phyloP scores from a whole-genome alignment of 2,797 vertebrate species.

The Darevskia nairensis region DNA sequence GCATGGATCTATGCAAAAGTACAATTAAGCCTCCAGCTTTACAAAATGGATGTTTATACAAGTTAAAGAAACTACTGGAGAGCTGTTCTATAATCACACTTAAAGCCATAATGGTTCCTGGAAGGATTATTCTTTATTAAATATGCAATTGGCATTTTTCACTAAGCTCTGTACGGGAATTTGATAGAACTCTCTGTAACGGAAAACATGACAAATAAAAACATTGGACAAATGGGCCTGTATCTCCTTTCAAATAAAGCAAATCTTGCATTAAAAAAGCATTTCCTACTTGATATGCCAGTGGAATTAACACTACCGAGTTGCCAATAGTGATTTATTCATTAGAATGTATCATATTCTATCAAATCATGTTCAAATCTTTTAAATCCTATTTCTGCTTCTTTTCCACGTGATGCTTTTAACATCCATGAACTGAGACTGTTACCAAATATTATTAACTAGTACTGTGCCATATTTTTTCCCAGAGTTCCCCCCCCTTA shows the following conservation, averaged over 20 bases:
- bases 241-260: conserved; percentile 56
- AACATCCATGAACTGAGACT: not conserved
- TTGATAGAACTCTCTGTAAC: conserved; percentile 49
- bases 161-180: conserved; percentile 48
- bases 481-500: no score
- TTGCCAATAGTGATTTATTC: conserved; percentile 41
- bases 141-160: conserved; percentile 59
- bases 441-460: not conserved
- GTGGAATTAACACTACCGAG: conserved; percentile 12
- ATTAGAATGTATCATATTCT: conserved; percentile 5
- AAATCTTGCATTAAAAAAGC: conserved; percentile 49
- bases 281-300: conserved; percentile 24
- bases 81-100: conserved; percentile 55
- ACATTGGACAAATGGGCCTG: conserved; percentile 51
- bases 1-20: conserved; percentile 17
- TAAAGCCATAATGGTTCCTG: conserved; percentile 57
- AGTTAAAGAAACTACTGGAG: conserved; percentile 50
- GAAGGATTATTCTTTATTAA: conserved; percentile 67
- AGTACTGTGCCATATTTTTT: no score
- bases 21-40: conserved; percentile 54
- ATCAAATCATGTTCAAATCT: not conserved
- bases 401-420: conserved; percentile 21
- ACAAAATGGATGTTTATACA: conserved; percentile 48
- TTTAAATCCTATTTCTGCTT: conserved; percentile 11
- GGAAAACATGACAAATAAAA: conserved; percentile 58